A percentile compares a stretch with the other conserved stretches of the same genome.
These are phyloP conservation scores for Ligdia adustata DNA, from an alignment of 2,888 invertebrate species.

Conservation along the genomic window DNA sequence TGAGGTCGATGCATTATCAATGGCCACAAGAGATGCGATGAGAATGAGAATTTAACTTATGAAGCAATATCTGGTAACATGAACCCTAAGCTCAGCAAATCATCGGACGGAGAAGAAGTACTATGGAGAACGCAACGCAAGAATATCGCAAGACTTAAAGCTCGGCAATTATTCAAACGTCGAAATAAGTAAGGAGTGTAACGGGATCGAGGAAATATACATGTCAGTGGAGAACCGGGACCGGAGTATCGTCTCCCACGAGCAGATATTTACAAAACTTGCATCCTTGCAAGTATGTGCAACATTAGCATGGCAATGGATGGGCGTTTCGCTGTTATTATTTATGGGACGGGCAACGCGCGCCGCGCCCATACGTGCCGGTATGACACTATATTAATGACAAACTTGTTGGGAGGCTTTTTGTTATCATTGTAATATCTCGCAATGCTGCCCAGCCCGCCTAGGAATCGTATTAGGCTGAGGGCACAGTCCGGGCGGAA, in stretches of 20 bases:
- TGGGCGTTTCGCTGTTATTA: slow-evolving; percentile 63
- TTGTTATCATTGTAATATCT: slow-evolving; percentile 56
- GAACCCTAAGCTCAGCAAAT: slow-evolving; percentile 3
- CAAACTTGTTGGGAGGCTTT: slow-evolving; percentile 57
- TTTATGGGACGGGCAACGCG: slow-evolving; percentile 66
- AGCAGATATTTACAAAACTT: slow-evolving; percentile 26
- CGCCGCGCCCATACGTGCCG: slow-evolving; percentile 67
- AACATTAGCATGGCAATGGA: slow-evolving; percentile 56
- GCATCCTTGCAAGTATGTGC: slow-evolving; percentile 43
- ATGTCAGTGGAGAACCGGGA: slow-evolving; percentile 38
- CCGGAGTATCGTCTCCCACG: slow-evolving; percentile 42
- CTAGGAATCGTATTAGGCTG: slow-evolving; percentile 44
- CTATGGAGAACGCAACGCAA: not conserved
- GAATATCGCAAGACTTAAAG: slow-evolving; percentile 29
- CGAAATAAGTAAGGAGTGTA: slow-evolving; percentile 44
- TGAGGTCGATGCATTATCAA: slow-evolving; percentile 11
- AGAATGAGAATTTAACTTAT: slow-evolving; percentile 12
- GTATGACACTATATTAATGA: slow-evolving; percentile 72
- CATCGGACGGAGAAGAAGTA: not conserved
- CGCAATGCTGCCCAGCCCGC: slow-evolving; percentile 36
- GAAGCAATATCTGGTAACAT: slow-evolving; percentile 7
- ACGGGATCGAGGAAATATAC: slow-evolving; percentile 47
- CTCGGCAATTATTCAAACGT: slow-evolving; percentile 52
- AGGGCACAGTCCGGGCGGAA: slow-evolving; percentile 8
- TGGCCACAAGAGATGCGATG: slow-evolving; percentile 4